Conservation (phyloP, 2,797 vertebrate genomes). For the Anas flavirostris region DNA sequence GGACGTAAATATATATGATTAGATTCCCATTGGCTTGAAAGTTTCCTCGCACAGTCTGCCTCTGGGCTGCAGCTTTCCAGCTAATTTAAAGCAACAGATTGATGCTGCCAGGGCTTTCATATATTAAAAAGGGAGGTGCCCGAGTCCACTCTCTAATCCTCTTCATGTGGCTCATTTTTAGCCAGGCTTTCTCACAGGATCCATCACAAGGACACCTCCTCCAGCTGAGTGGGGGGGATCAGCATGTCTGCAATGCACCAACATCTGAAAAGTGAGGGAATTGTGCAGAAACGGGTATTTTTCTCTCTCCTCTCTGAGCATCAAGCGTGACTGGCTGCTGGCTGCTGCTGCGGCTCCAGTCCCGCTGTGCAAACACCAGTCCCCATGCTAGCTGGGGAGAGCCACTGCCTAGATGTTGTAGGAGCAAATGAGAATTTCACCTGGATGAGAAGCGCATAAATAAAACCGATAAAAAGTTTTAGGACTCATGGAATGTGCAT, state of each 20-base stretch:
- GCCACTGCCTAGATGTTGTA: not conserved
- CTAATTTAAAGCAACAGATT: not conserved
- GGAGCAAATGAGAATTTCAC: conserved; percentile 28
- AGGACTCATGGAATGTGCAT: conserved; percentile 26
- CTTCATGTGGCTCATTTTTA: conserved; percentile 26
- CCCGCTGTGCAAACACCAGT: not conserved
- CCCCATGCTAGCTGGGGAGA: not conserved
- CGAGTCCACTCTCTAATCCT: not conserved
- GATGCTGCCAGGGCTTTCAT: not conserved
- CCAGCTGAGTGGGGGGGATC: not conserved
- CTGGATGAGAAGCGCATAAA: conserved; percentile 35
- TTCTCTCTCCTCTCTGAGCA: not conserved
- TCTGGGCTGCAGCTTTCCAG: not conserved
- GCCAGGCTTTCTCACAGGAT: not conserved
- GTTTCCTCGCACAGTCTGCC: not conserved
- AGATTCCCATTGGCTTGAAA: conserved; percentile 6
- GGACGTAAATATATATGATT: conserved; percentile 34
- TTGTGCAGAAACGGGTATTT: not conserved
- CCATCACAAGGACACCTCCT: conserved; percentile 31
- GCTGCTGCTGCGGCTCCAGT: not conserved
- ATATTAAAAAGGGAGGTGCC: conserved; percentile 2
- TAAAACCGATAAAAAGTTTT: conserved; percentile 60
- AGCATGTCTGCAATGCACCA: not conserved
- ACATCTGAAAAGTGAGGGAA: not conserved
- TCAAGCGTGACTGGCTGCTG: not conserved